Evolutionary conservation across 1,140 invertebrate species (phyloP), one percentile per base, ranked within the genome.

Genomic region (Danaus plexippus): DNA sequence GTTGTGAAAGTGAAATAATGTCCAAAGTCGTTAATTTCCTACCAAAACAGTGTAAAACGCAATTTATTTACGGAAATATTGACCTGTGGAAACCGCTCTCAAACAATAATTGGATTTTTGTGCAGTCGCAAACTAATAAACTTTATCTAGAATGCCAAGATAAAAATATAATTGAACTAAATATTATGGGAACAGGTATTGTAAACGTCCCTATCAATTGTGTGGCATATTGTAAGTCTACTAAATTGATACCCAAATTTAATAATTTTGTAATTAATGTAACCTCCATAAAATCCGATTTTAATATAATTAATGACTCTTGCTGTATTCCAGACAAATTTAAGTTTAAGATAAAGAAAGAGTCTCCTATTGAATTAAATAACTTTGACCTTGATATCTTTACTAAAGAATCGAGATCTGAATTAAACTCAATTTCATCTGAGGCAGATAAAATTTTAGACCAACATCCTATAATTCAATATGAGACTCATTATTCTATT

Each of bases 121-220:
- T 61, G 1, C 53, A 61, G 47, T 52, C 59, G 7, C n/a, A 40
- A 13, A 5, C 5, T 40, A 15, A 8, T 42, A 60, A 47, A 13
- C 32, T 52, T 11, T 10, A 7, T 6, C 12, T 52, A 9, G 51
- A 52, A 7, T 52, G 51, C 18, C 46, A 18, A 2, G 54, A 67
- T 15, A 18, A 45, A 15, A 57, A 57, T 11, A 13, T 52, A 44
- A 4, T 32, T 11, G 55, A 58, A 58, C 40, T 44, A 43, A 59
- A 51, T 40, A 52, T 66, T 1, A 9, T 57, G 12, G 64, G 60
- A 2, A 66, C 61, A 9, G 60, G 64, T 43, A 56, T 59, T 43
- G 12, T 59, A 22, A 58, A 10, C 2, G 18, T 53, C 4, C 53
- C 62, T 5, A 11, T 42, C 18, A 61, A 57, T n/a, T 64, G 54